Percentiles rank a stretch among this genome's conserved stretches.
phyloP scores from a whole-genome alignment of 2,113 vertebrate genomes.

The Malurus alboscapulatus region DNA sequence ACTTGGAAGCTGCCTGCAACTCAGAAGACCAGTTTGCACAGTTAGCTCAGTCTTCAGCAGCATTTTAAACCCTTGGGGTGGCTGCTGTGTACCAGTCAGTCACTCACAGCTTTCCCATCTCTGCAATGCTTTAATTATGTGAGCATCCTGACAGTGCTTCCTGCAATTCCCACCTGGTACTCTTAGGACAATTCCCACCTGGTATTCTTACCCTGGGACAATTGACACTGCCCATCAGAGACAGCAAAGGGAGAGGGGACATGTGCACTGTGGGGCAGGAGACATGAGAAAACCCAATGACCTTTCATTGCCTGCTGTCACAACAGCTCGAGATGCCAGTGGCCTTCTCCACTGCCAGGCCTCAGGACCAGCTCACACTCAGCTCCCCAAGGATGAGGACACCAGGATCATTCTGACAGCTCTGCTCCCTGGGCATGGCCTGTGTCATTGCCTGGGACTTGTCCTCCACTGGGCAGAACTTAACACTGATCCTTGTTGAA shows the following conservation, averaged over 20 bases:
- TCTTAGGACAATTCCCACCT: neutral
- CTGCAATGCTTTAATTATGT: neutral
- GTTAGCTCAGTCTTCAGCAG: neutral
- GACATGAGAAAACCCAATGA: neutral
- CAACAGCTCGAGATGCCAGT: neutral
- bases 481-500: neutral
- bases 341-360: neutral
- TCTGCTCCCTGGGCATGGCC: neutral
- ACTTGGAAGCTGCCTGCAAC: neutral
- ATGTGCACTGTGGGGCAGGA: neutral
- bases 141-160: neutral
- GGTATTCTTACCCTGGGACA: neutral
- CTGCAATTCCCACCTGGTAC: neutral
- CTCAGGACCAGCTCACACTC: neutral
- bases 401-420: neutral
- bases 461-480: neutral
- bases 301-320: neutral
- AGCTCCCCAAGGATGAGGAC: neutral
- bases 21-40: neutral
- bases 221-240: neutral
- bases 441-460: neutral
- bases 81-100: neutral
- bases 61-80: neutral
- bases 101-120: neutral
- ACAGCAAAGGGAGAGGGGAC: neutral